These are phyloP conservation scores for Merodon equestris DNA, from an alignment of 2,888 invertebrate genomes.

Conservation along the genomic window DNA sequence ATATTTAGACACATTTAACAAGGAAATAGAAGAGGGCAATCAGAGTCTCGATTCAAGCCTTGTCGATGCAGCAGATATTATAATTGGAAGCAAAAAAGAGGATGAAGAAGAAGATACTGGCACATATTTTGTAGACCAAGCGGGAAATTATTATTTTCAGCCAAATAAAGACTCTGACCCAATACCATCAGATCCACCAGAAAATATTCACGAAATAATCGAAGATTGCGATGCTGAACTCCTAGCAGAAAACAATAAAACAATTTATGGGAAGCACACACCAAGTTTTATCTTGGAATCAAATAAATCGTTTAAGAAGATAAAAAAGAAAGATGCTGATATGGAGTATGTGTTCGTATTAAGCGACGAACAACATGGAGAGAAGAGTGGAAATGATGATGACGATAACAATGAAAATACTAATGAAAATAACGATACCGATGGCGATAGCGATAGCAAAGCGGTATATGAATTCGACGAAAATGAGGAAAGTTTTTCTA, in stretches of 20 bases:
- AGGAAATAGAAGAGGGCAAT: slow-evolving; percentile 85
- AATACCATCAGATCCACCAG: slow-evolving; percentile 83
- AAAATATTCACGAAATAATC: slow-evolving; percentile 72
- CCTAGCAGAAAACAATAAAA: not conserved
- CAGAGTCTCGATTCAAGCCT: slow-evolving; percentile 38
- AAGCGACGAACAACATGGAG: slow-evolving; percentile 81
- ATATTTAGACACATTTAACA: slow-evolving; percentile 90
- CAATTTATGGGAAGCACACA: slow-evolving; percentile 1
- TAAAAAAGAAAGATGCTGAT: slow-evolving; percentile 44
- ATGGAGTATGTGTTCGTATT: slow-evolving; percentile 89
- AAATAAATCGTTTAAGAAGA: not conserved
- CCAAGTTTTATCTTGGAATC: not conserved
- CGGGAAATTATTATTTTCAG: slow-evolving; percentile 91
- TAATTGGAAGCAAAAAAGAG: slow-evolving; percentile 22
- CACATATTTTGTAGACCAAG: slow-evolving; percentile 89
- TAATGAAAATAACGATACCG: slow-evolving; percentile 71
- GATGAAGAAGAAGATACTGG: slow-evolving; percentile 82
- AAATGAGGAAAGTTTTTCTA: slow-evolving; percentile 78
- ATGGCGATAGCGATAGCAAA: slow-evolving; percentile 79
- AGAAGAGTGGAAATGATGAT: slow-evolving; percentile 82
- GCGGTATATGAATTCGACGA: slow-evolving; percentile 72
- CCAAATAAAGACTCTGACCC: slow-evolving; percentile 83
- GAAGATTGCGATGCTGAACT: slow-evolving; percentile 47
- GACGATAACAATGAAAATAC: slow-evolving; percentile 70
- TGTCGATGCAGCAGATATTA: slow-evolving; percentile 37